Evolutionary conservation across 2,888 invertebrate genomes (phyloP).

Genomic region (Carpatolechia fugitivella): DNA sequence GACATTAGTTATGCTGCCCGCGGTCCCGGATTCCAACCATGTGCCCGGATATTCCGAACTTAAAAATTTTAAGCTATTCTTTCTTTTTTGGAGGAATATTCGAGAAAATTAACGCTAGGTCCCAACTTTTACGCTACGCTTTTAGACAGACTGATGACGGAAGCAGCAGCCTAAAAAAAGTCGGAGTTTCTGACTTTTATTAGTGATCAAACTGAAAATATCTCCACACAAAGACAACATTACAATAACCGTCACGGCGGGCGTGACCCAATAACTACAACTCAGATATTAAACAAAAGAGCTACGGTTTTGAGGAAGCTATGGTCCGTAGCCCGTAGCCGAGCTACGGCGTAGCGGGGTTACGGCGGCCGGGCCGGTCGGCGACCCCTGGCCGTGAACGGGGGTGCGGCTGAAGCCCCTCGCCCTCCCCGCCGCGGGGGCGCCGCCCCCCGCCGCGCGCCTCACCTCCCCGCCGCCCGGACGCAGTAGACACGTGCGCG

Average conservation of each 20-base stretch:
- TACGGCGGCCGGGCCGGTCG: conserved; percentile 74
- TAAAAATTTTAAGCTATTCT: no score
- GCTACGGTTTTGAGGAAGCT: no score
- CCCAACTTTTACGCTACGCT: no score
- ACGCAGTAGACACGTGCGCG: conserved; percentile 50
- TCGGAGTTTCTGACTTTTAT: no score
- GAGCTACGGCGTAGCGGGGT: conserved; percentile 53
- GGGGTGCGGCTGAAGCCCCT: conserved; percentile 61
- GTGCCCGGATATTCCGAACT: no score
- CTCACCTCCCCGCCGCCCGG: conserved; percentile 26
- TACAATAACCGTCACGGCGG: neutral
- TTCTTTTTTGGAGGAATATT: no score
- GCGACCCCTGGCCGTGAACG: conserved; percentile 79
- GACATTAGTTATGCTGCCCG: conserved; percentile 31
- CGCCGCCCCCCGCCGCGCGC: conserved; percentile 16
- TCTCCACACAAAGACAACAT: neutral
- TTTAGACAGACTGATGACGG: no score
- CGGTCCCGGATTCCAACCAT: neutral
- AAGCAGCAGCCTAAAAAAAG: no score
- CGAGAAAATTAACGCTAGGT: no score
- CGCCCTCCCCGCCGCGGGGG: conserved; percentile 36
- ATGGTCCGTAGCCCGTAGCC: conserved; percentile 44
- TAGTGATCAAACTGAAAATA: no score
- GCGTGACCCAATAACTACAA: conserved; percentile 58
- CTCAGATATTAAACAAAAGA: conserved; percentile 55